These are phyloP conservation scores for Alviniconcha strummeri DNA, from an alignment of 2,888 invertebrate species.

Conservation along the genomic window DNA sequence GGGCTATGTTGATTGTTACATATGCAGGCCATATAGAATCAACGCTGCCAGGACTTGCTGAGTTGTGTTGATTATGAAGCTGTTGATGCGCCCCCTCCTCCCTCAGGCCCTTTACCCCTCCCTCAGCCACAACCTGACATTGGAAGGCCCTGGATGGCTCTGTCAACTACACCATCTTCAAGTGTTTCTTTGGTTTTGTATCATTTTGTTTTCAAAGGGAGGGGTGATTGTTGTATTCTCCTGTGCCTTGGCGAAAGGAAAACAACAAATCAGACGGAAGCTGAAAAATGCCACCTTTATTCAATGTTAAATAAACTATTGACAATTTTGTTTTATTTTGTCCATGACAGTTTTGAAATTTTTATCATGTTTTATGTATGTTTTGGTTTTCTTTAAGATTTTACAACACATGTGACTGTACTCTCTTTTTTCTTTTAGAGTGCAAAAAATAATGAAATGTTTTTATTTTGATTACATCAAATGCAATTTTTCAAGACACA, in stretches of 20 bases:
- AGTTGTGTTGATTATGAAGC: not conserved
- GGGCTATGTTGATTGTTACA: not conserved
- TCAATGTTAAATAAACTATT: not conserved
- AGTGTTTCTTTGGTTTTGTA: too few species aligned
- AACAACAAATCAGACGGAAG: constrained; percentile 34
- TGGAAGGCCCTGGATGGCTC: not conserved
- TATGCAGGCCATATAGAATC: constrained; percentile 17
- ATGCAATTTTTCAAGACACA: not conserved
- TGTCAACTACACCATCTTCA: not conserved
- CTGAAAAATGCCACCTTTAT: constrained; percentile 22
- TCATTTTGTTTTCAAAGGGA: not conserved
- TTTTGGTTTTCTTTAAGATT: not conserved
- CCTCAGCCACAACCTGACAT: not conserved
- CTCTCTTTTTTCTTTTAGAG: constrained; percentile 9
- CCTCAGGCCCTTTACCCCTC: not conserved
- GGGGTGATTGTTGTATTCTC: constrained; percentile 28
- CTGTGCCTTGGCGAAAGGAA: constrained; percentile 33
- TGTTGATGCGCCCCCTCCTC: not conserved
- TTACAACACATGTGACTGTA: not conserved
- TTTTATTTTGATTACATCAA: not conserved
- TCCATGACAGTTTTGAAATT: constrained; percentile 1
- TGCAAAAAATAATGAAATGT: not conserved
- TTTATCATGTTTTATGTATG: not conserved
- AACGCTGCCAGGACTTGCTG: constrained; percentile 1
- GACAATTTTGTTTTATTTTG: constrained; percentile 2